Evolutionary conservation across 1,140 invertebrate genomes (phyloP), one percentile per base, ranked within the genome.

Genomic region (Penaeus chinensis): DNA sequence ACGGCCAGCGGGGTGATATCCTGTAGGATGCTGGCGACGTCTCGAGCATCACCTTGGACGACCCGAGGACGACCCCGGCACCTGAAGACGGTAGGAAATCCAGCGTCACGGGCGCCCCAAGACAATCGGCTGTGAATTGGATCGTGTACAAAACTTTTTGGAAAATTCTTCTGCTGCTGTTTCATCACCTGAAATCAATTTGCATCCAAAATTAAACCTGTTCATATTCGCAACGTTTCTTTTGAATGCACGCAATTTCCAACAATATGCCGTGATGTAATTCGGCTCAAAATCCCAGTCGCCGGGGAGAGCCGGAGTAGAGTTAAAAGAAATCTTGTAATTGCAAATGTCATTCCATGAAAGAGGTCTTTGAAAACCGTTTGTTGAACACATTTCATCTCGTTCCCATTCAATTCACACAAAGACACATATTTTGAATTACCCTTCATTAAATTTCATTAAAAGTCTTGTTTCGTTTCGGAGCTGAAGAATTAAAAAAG

Each of bases 201-300:
- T 87, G 85, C 85, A 87, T 87, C 85, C 80, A 81, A 87, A 87
- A 87, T 87, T 87, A 87, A 87, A 87, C 85, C 85, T 87, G 85
- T 87, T 87, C 85, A 87, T 87, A 87, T 87, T 81, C 85, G 79
- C 85, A 42, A 69, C 85, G 71, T 82, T 87, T 87, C 85, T 86
- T 82, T 77, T 42, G 80, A 82, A 65, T 22, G 69, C 65, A 82
- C 47, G 80, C 71, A 82, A 87, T 82, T 82, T 76, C 76, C 79
- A 76, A 76, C 85, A 71, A 74, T 87, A 65, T 77, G 85, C 74
- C 79, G 47, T 54, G 13, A 76, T 77, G 80, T 76, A 62, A 65
- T 82, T 84, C 65, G 83, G 83, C 63, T 63, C 74, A 84, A 77
- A 77, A 62, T 84, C 83, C 71, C 82, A 54, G 66, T 24, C 61